Evolutionary conservation across 2,797 vertebrate genomes (phyloP).

Genomic region (Diplodus puntazzo): DNA sequence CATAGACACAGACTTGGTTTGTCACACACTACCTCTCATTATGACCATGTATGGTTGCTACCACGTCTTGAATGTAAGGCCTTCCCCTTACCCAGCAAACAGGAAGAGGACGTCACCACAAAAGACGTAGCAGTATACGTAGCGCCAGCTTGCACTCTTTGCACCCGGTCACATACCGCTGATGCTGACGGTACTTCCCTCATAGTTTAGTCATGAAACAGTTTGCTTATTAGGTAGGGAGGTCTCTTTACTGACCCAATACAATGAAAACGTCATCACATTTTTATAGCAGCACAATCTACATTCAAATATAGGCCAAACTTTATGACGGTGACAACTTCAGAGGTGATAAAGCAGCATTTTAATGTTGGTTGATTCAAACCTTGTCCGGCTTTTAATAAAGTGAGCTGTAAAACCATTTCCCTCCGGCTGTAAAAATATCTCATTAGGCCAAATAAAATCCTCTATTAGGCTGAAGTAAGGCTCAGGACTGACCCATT

Average conservation of each 20-base stretch:
- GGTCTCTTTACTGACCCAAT: background rate
- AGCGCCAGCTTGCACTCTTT: background rate
- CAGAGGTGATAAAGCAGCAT: background rate
- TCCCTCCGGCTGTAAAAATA: constrained; percentile 16
- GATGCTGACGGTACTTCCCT: background rate
- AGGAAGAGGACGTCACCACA: constrained; percentile 74
- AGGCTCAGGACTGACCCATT: constrained; percentile 1
- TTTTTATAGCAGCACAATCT: background rate
- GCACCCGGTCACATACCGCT: background rate
- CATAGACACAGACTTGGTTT: constrained; percentile 2
- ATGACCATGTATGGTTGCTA: constrained; percentile 78
- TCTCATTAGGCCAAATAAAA: background rate
- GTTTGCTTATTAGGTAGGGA: background rate
- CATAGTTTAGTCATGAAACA: background rate
- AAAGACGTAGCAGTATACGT: constrained; percentile 23
- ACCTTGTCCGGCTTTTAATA: background rate
- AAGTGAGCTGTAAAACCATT: constrained; percentile 19
- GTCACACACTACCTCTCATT: constrained; percentile 61
- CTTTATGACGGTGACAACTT: background rate
- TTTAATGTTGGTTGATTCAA: constrained; percentile 6
- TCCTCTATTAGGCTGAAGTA: constrained; percentile 5
- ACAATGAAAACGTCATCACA: background rate
- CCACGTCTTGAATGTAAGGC: constrained; percentile 58
- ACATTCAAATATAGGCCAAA: background rate
- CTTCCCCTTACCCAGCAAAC: constrained; percentile 57